These are phyloP conservation scores for Asobara japonica DNA, from an alignment of 1,140 invertebrate genomes.

Conservation along the genomic window DNA sequence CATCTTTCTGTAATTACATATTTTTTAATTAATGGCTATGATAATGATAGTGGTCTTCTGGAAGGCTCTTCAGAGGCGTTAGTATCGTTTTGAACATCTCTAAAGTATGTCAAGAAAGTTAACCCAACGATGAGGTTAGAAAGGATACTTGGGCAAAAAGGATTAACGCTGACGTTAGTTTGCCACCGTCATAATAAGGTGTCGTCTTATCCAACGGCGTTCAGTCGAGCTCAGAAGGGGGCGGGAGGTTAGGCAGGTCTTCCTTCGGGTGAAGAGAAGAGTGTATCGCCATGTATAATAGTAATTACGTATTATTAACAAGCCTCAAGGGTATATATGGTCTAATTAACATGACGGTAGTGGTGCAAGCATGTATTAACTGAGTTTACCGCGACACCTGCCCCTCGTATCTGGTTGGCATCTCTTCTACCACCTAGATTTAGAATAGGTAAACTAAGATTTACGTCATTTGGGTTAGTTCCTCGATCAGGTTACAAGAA, in stretches of 20 bases:
- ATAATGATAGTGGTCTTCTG: constrained; percentile 3
- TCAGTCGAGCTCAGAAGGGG: constrained; percentile 45
- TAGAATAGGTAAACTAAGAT: neutral
- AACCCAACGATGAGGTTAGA: neutral
- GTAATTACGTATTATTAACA: constrained; percentile 69
- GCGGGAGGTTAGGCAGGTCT: neutral
- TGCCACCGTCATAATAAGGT: constrained; percentile 65
- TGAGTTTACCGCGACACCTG: constrained; percentile 68
- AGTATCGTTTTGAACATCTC: neutral
- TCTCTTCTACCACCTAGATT: neutral
- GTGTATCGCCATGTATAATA: constrained; percentile 68
- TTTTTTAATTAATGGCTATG: neutral
- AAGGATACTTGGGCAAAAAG: constrained; percentile 7
- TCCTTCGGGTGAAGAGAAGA: constrained; percentile 48
- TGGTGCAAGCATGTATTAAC: too few relatives aligned
- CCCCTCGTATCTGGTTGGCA: constrained; percentile 56
- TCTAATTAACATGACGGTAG: too few relatives aligned
- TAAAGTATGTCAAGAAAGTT: constrained; percentile 17
- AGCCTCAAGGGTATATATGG: constrained; percentile 57
- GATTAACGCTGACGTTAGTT: constrained; percentile 54
- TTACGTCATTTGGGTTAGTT: neutral
- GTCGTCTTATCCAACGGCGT: constrained; percentile 68
- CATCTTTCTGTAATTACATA: neutral
- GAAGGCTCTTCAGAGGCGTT: neutral
- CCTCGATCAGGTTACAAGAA: neutral